phyloP scores from a whole-genome alignment of 2,113 vertebrate genomes.

The Urocynchramus pylzowi region DNA sequence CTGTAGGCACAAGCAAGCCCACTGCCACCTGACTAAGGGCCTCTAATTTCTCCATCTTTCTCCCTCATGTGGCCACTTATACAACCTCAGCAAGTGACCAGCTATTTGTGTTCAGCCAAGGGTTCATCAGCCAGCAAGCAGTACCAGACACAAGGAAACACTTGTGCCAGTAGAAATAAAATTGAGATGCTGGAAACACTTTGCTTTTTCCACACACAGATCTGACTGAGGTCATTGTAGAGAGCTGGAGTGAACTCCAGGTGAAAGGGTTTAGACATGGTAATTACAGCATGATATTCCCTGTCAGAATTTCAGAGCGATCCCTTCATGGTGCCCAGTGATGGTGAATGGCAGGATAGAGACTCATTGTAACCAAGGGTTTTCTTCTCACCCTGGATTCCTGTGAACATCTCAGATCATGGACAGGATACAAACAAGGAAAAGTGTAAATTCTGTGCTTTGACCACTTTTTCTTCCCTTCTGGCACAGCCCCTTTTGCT shows the following conservation, averaged over 20 bases:
- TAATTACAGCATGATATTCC: not conserved
- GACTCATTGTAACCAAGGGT: not conserved
- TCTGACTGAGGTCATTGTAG: not conserved
- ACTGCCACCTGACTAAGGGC: not conserved
- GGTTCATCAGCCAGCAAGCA: not conserved
- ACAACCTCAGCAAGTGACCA: not conserved
- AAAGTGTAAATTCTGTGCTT: not conserved
- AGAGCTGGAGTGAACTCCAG: not conserved
- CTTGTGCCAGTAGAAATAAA: not conserved
- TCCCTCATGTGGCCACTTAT: not conserved
- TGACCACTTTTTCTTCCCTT: not conserved
- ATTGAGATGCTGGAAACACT: not conserved
- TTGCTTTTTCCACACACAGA: not conserved
- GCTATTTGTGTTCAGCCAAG: not conserved
- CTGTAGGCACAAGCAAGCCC: not conserved
- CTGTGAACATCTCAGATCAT: not conserved
- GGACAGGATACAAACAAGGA: not conserved
- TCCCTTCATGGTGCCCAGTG: fast-evolving
- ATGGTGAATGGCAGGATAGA: not conserved
- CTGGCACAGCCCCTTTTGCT: not conserved
- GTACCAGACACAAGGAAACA: not conserved
- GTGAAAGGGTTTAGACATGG: not conserved
- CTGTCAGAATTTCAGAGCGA: not conserved
- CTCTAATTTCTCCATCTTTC: not conserved
- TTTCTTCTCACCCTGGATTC: not conserved